phyloP scores from a whole-genome alignment of 2,888 invertebrate species.

The Bellardia pandia region DNA sequence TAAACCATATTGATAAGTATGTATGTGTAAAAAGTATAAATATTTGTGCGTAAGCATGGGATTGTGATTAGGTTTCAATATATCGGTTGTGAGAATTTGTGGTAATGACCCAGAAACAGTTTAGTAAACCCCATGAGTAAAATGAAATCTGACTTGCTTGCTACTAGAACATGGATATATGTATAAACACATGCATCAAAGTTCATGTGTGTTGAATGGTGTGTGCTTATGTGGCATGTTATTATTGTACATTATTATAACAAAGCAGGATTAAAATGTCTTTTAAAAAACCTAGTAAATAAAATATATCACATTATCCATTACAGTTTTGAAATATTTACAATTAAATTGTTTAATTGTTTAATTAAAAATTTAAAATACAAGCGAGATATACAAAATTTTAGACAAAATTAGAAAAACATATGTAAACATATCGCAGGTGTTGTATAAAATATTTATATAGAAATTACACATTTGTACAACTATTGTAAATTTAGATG shows the following conservation, averaged over 20 bases:
- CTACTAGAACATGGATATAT: not conserved
- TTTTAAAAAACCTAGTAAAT: not conserved
- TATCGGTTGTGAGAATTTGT: conserved; percentile 44
- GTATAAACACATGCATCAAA: not conserved
- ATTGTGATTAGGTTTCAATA: not conserved
- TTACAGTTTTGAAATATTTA: too few relatives aligned
- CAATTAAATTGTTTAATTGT: too few relatives aligned
- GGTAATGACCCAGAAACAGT: conserved; percentile 68
- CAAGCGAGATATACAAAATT: too few relatives aligned
- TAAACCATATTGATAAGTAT: not conserved
- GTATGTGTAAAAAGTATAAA: not conserved
- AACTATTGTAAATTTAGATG: too few relatives aligned
- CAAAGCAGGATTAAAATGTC: not conserved
- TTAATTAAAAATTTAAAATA: too few relatives aligned
- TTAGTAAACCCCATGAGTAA: conserved; percentile 62
- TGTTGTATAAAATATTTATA: too few relatives aligned
- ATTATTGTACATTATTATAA: conserved; percentile 28
- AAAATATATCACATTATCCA: too few relatives aligned
- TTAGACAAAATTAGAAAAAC: too few relatives aligned
- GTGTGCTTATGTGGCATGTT: conserved; percentile 2
- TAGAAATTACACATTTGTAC: too few relatives aligned
- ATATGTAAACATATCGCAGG: too few relatives aligned
- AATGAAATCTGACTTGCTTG: conserved; percentile 29
- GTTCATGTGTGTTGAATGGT: not conserved
- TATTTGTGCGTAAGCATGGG: not conserved